Conservation (phyloP, 2,113 vertebrate species). For the Jaculus jaculus region DNA sequence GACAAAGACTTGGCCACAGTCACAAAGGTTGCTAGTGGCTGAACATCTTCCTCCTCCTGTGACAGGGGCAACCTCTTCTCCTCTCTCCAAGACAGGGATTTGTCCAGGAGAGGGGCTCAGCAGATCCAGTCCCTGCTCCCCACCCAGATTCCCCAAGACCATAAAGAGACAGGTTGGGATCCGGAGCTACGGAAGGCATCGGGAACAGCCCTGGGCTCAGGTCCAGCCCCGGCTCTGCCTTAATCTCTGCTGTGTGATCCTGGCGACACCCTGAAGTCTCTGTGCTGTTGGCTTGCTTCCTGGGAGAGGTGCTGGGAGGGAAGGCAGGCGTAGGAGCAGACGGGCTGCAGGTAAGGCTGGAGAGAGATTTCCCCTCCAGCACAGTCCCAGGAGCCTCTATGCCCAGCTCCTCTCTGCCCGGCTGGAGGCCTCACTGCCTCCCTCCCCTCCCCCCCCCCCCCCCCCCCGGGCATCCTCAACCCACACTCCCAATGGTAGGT, state of each 20-base stretch:
- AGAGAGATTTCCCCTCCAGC: neutral
- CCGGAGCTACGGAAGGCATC: too few species aligned
- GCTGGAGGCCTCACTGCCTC: neutral
- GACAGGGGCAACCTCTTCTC: neutral
- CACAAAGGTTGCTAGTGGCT: neutral
- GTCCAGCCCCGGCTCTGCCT: neutral
- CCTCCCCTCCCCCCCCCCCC: too few species aligned
- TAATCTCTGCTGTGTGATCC: neutral
- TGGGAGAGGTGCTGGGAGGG: neutral
- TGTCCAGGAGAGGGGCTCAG: neutral
- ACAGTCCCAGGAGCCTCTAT: neutral
- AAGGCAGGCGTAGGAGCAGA: neutral
- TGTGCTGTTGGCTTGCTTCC: neutral
- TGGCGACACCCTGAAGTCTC: neutral
- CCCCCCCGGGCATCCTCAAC: neutral
- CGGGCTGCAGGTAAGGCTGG: neutral
- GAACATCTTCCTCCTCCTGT: neutral
- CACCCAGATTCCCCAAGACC: neutral
- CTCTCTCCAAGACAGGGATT: neutral
- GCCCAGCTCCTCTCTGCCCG: neutral
- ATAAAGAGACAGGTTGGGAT: neutral
- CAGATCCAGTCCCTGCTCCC: neutral
- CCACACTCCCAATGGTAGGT: neutral
- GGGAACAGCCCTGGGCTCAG: too few species aligned
- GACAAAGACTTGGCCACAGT: neutral